Base-by-base conservation (phyloP, 2,113 vertebrate species). In the Alexandromys fortis region DNA sequence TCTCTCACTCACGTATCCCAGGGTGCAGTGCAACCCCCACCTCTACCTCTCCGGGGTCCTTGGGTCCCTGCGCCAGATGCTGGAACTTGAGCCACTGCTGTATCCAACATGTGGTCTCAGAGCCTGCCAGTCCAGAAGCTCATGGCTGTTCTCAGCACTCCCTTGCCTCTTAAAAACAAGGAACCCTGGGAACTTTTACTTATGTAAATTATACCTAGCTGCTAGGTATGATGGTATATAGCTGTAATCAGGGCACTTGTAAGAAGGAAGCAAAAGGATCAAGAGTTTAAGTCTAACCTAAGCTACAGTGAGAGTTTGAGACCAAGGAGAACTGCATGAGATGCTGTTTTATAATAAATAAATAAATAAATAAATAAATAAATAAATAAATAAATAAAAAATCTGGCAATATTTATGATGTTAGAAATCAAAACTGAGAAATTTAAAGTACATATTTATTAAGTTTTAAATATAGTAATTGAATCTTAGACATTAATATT, bases 371-470 rank as follows among this genome's bases (percentile, higher is more conserved):
- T 52, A 52, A 55, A 14, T 35, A 78, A 22, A 26, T 10, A 65
- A 30, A 85, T 1, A 14, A 73, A 70, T 77, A 92, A 94, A 49
- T 49, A 49, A 49, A 49, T 49, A 49, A 55, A 14, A 22, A 52
- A 75, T 5, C n/a, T 49, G 28, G 21, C 30, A 49, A 65, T 55
- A 76, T 87, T 91, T 72, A 49, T 49, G 73, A 68, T 67, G 49
- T 42, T 38, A 78, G 68, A 94, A 86, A 75, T 45, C 52, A 82
- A 95, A 90, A 87, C n/a, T 45, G 26, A 96, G n/a, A 73, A 49
- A 83, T 26, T 88, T 94, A 14, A 22, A n/a, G 94, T 78, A 89
- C 26, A 4, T 75, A 14, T 79, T 83, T 26, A 90, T 52, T 55
- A 90, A 86, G 42, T 65, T n/a, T 94, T 21, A 22, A 75, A 91